Evolutionary conservation across 1,140 invertebrate genomes (phyloP).

Genomic region (Bemisia tabaci): DNA sequence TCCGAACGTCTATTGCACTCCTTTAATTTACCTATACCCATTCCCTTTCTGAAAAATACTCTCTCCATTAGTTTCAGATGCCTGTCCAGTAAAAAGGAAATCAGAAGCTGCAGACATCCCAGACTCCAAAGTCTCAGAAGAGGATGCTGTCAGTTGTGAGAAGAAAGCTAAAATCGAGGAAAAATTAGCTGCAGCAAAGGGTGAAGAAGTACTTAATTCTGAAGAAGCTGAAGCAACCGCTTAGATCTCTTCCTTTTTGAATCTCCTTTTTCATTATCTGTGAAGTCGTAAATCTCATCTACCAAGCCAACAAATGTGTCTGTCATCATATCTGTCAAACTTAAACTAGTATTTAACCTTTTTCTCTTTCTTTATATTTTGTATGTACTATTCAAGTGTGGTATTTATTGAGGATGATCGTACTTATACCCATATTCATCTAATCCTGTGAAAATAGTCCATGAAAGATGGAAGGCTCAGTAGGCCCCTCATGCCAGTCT

Average conservation of each 20-base stretch:
- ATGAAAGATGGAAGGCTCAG: too few relatives aligned
- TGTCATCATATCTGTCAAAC: not conserved
- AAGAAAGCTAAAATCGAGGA: not conserved
- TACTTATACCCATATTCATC: too few relatives aligned
- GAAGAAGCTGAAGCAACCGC: not conserved
- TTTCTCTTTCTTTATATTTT: too few relatives aligned
- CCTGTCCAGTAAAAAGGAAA: not conserved
- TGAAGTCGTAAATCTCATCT: not conserved
- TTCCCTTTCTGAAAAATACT: too few relatives aligned
- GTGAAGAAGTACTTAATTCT: not conserved
- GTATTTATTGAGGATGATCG: not conserved
- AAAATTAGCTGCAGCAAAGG: not conserved
- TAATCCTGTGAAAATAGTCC: too few relatives aligned
- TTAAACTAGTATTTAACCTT: not conserved
- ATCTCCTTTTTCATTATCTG: not conserved
- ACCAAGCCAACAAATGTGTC: not conserved
- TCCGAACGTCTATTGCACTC: too few relatives aligned
- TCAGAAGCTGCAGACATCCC: not conserved
- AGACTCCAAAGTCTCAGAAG: not conserved
- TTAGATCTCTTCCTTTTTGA: not conserved
- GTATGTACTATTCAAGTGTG: too few relatives aligned
- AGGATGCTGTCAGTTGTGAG: not conserved
- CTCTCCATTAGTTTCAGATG: too few relatives aligned
- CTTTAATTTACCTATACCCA: too few relatives aligned
- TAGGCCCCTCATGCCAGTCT: too few relatives aligned